Evolutionary conservation across 2,113 vertebrate genomes (phyloP).

Genomic region (Charadrius vociferus): DNA sequence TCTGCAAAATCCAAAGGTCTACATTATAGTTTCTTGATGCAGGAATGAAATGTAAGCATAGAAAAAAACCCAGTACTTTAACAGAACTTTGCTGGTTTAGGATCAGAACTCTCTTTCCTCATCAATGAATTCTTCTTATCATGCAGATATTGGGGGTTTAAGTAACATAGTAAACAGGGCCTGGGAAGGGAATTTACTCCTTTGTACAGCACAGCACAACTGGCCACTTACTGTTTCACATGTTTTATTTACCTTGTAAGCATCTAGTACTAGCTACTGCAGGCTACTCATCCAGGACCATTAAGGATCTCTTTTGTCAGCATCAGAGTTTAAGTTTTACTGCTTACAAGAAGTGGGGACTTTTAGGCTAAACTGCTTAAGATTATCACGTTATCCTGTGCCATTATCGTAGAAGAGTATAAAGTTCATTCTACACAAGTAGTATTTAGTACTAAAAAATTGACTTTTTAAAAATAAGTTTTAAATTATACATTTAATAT

Average conservation of each 20-base stretch:
- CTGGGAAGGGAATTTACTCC: neutral
- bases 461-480: neutral
- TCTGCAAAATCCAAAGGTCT: neutral
- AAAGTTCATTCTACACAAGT: neutral
- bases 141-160: neutral
- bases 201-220: neutral
- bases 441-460: neutral
- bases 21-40: neutral
- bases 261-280: neutral
- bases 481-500: neutral
- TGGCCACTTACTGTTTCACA: neutral
- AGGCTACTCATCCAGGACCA: neutral
- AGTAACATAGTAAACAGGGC: neutral
- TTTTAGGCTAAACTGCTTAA: neutral
- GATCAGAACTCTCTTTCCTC: neutral
- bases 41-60: neutral
- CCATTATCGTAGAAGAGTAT: neutral
- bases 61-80: neutral
- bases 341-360: neutral
- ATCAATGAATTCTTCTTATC: neutral
- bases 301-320: neutral
- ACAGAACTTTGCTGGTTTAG: neutral
- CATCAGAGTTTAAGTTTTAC: neutral
- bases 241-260: neutral
- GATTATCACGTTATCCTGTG: neutral